A percentile compares a stretch with the other conserved stretches of the same genome.
phyloP scores from a whole-genome alignment of 2,888 invertebrate genomes.

The Pandemis corylana region DNA sequence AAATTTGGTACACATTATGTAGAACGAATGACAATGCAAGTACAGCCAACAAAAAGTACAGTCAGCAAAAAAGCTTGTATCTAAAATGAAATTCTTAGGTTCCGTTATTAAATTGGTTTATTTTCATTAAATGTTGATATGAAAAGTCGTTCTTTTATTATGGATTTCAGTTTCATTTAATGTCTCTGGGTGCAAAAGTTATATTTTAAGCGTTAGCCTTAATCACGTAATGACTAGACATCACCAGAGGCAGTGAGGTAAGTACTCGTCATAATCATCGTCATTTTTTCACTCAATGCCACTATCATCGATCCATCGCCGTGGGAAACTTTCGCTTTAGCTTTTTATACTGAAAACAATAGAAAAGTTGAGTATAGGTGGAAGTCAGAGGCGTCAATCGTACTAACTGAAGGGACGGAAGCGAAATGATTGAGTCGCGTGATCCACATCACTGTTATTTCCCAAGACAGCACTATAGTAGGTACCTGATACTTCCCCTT shows the following conservation, averaged over 20 bases:
- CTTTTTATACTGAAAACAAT: conserved; percentile 36
- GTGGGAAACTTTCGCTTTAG: conserved; percentile 39
- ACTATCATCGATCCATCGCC: conserved; percentile 33
- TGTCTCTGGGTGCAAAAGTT: neutral
- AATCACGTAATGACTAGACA: conserved; percentile 23
- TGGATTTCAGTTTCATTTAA: too few species aligned
- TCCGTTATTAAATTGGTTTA: too few species aligned
- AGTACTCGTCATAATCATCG: conserved; percentile 16
- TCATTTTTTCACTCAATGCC: conserved; percentile 26
- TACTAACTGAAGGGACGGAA: conserved; percentile 37
- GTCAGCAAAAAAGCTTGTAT: too few species aligned
- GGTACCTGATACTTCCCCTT: neutral
- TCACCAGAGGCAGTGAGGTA: conserved; percentile 13
- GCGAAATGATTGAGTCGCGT: conserved; percentile 30
- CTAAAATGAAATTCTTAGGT: too few species aligned
- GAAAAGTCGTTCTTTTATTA: too few species aligned
- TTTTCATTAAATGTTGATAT: too few species aligned
- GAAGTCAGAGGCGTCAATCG: conserved; percentile 18
- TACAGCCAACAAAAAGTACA: too few species aligned
- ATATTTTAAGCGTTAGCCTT: neutral
- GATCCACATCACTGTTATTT: conserved; percentile 14
- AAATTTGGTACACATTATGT: too few species aligned
- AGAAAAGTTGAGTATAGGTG: conserved; percentile 22
- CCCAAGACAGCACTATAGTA: conserved; percentile 6
- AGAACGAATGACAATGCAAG: too few species aligned